Evolutionary conservation across 2,888 invertebrate genomes (phyloP).

Genomic region (Mythimna lalbum): DNA sequence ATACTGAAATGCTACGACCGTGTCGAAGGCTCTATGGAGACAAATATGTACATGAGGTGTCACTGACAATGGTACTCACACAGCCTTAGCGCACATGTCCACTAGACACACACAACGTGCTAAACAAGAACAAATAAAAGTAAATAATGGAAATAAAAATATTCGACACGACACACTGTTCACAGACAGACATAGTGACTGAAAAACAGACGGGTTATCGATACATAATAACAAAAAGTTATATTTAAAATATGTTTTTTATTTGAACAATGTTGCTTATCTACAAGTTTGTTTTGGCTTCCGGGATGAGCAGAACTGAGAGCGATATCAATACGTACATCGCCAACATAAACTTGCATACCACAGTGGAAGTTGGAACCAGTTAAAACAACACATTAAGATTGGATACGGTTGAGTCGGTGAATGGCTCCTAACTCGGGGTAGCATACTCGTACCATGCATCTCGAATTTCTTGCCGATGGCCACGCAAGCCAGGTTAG

Average conservation of each 20-base stretch:
- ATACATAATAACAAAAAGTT: constrained; percentile 58
- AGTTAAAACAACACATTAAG: constrained; percentile 41
- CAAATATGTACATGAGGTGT: constrained; percentile 15
- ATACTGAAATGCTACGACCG: constrained; percentile 1
- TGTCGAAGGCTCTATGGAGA: constrained; percentile 3
- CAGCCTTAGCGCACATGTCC: constrained; percentile 74
- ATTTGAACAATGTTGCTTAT: constrained; percentile 55
- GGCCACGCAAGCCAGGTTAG: not conserved
- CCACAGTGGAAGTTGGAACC: constrained; percentile 34
- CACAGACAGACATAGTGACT: constrained; percentile 72
- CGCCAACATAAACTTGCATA: constrained; percentile 33
- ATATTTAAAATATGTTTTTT: constrained; percentile 55
- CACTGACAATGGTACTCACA: constrained; percentile 69
- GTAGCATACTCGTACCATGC: constrained; percentile 26
- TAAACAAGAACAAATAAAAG: constrained; percentile 57
- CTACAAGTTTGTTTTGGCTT: constrained; percentile 53
- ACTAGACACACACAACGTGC: constrained; percentile 46
- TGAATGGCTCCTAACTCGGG: constrained; percentile 38
- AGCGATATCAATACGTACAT: constrained; percentile 54
- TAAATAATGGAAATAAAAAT: constrained; percentile 68
- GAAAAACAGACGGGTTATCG: constrained; percentile 73
- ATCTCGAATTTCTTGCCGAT: constrained; percentile 20
- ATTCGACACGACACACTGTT: constrained; percentile 67
- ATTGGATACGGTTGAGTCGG: constrained; percentile 43
- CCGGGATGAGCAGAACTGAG: constrained; percentile 48